Base-by-base conservation (phyloP, 2,888 invertebrate species). In the Lepetodrilus schrolli region DNA sequence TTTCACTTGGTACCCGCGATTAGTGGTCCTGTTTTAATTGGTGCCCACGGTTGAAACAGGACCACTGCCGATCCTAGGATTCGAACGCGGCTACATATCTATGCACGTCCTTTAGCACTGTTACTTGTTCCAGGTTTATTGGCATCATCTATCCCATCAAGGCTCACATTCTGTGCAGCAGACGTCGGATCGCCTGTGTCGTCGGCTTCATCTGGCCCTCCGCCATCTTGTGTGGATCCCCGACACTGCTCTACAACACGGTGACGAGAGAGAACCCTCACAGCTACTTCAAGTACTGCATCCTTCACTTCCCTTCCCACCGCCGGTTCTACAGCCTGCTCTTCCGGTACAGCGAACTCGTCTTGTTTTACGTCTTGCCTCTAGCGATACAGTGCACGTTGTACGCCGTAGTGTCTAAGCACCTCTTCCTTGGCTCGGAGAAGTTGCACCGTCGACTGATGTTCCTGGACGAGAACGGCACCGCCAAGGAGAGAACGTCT, bases 91-190 rank as follows among this genome's bases (percentile, higher is more conserved):
- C n/a, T n/a, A n/a, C n/a, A n/a, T n/a, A n/a, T n/a, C n/a, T n/a
- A n/a, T n/a, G n/a, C n/a, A n/a, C n/a, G n/a, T n/a, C n/a, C n/a
- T n/a, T n/a, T n/a, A n/a, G n/a, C n/a, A n/a, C n/a, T 36, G 65
- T 48, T 76, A 70, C 68, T 65, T 34, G 36, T 85, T 86, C 26
- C 86, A 91, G 91, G 70, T 91, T 90, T 80, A 86, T 91, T 13
- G 91, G 90, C 21, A 91, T 91, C 17, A 87, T 91, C 13, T 89
- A 90, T 71, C 91, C 91, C 0, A 89, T 91, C 72, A 85, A 87
- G 74, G 90, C 90, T 3, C 91, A 91, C 83, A 88, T 90, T 50
- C 77, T 89, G 69, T 90, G 91, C 77, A 89, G 88, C 77, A 79
- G 88, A 20, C 79, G 83, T 3, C 83, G 90, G 1, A 88, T 90